A percentile compares a stretch with the other conserved stretches of the same genome.
phyloP scores from a whole-genome alignment of 1,140 invertebrate genomes.

The Lucilia cuprina region DNA sequence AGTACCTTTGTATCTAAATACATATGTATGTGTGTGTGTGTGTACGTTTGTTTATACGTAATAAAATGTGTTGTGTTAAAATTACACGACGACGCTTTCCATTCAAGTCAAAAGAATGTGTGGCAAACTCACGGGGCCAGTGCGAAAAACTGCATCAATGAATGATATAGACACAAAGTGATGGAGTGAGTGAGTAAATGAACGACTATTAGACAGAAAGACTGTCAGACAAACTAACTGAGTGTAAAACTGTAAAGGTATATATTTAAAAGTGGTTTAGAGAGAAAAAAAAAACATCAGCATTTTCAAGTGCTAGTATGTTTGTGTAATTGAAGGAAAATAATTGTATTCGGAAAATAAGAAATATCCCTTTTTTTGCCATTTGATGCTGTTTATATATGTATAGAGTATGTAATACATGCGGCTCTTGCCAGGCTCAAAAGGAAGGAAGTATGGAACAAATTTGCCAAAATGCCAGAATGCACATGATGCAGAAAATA shows the following conservation, averaged over 20 bases:
- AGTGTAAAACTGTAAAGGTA: not conserved
- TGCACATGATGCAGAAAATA: not conserved
- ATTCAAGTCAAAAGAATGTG: not conserved
- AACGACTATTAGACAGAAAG: too few relatives aligned
- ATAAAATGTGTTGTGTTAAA: conserved; percentile 18
- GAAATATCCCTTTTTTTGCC: not conserved
- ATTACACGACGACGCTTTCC: not conserved
- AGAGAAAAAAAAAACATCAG: not conserved
- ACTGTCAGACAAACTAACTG: not conserved
- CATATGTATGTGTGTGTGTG: not conserved
- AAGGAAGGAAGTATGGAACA: not conserved
- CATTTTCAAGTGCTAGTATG: not conserved
- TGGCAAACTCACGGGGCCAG: not conserved
- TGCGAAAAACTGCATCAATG: not conserved
- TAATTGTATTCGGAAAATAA: not conserved
- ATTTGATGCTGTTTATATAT: not conserved
- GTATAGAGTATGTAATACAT: not conserved
- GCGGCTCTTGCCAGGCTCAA: not conserved
- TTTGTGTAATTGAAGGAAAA: conserved; percentile 15
- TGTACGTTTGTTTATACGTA: conserved; percentile 6
- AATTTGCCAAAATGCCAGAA: not conserved
- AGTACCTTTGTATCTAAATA: not conserved
- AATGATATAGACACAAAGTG: not conserved
- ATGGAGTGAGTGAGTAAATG: too few relatives aligned
- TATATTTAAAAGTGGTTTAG: not conserved